These are phyloP conservation scores for Folsomia candida DNA, from an alignment of 2,888 invertebrate genomes.

Conservation along the genomic window DNA sequence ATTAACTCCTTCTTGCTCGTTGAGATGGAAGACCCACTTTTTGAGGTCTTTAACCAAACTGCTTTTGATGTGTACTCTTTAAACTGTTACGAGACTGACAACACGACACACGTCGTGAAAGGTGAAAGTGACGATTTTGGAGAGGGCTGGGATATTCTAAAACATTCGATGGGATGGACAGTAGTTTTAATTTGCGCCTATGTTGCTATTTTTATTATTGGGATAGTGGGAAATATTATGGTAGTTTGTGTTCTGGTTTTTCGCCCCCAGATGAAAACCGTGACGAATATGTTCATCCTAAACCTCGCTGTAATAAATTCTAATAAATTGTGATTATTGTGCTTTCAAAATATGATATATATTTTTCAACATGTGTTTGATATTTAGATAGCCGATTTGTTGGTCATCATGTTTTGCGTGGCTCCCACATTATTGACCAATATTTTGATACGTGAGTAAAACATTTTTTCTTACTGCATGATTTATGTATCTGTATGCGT, in stretches of 20 bases:
- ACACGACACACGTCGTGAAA: not conserved
- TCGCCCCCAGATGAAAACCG: slow-evolving; percentile 53
- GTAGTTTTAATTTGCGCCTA: slow-evolving; percentile 53
- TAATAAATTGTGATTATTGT: too few species aligned
- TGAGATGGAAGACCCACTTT: too few species aligned
- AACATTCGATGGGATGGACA: slow-evolving; percentile 52
- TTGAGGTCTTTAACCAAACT: not conserved
- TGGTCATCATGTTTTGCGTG: slow-evolving; percentile 57
- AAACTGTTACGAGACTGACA: not conserved
- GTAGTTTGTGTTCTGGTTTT: slow-evolving; percentile 50
- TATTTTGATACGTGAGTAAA: slow-evolving; percentile 55
- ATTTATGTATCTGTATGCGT: too few species aligned
- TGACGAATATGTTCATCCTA: slow-evolving; percentile 57
- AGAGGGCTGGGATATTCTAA: slow-evolving; percentile 18
- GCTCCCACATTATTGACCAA: slow-evolving; percentile 57
- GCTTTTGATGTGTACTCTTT: not conserved
- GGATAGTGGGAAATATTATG: slow-evolving; percentile 52
- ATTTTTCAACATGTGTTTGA: too few species aligned
- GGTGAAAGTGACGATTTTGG: not conserved
- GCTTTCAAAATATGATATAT: too few species aligned
- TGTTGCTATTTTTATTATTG: slow-evolving; percentile 52
- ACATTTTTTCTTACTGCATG: not conserved
- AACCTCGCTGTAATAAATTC: slow-evolving; percentile 51
- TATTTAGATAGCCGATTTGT: slow-evolving; percentile 52
- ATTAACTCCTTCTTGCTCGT: too few species aligned